A percentile compares a stretch with the other conserved stretches of the same genome.
phyloP scores from a whole-genome alignment of 2,888 invertebrate species.

The Drosophila nr. perissopoda region DNA sequence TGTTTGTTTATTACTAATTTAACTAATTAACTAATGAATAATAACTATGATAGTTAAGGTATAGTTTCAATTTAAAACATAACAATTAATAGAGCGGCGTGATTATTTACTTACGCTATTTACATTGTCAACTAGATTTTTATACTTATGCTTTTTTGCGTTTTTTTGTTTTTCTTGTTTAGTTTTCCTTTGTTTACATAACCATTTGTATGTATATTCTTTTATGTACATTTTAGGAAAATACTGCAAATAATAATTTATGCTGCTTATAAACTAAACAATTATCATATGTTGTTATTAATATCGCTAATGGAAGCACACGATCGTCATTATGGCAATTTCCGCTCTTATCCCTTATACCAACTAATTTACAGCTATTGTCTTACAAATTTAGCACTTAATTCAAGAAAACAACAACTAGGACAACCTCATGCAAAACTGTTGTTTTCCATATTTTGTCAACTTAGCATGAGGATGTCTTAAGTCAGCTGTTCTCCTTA shows the following conservation, averaged over 20 bases:
- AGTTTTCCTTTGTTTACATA: constrained; percentile 9
- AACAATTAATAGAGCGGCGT: constrained; percentile 65
- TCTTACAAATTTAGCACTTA: constrained; percentile 43
- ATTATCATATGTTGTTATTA: constrained; percentile 63
- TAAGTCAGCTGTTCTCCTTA: constrained; percentile 25
- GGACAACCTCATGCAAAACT: constrained; percentile 31
- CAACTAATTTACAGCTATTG: constrained; percentile 38
- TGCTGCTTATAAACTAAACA: constrained; percentile 51
- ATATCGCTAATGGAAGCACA: constrained; percentile 81
- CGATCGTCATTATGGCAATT: constrained; percentile 72
- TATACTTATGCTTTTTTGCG: constrained; percentile 1
- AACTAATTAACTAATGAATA: constrained; percentile 37
- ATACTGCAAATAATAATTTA: constrained; percentile 77
- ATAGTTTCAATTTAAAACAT: constrained; percentile 55
- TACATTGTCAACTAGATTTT: constrained; percentile 40
- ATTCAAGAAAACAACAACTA: constrained; percentile 46
- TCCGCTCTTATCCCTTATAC: constrained; percentile 50
- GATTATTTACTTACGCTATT: constrained; percentile 50
- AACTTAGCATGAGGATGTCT: constrained; percentile 32
- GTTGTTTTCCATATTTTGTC: not conserved
- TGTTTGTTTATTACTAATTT: constrained; percentile 67
- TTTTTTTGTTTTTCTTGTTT: constrained; percentile 4
- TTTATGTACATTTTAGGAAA: constrained; percentile 73
- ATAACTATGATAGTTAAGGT: constrained; percentile 34
- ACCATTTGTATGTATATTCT: constrained; percentile 31